Evolutionary conservation across 2,888 invertebrate species (phyloP).

Genomic region (Drosophila putrida): DNA sequence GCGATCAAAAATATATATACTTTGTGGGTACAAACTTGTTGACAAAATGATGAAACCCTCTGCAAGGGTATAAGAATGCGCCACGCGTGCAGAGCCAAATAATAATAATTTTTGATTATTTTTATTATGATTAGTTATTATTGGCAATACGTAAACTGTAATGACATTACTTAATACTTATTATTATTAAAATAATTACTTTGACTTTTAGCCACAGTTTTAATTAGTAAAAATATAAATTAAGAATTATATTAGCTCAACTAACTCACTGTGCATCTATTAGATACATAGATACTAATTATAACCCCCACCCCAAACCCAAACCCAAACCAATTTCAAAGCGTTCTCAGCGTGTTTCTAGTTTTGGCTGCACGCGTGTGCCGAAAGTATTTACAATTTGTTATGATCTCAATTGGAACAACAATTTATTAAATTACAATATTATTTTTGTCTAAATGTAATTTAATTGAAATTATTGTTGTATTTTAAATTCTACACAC

Average conservation of each 20-base stretch:
- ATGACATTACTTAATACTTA: conserved; percentile 39
- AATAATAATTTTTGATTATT: conserved; percentile 39
- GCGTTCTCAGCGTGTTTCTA: conserved; percentile 76
- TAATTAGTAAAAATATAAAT: conserved; percentile 42
- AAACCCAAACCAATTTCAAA: conserved; percentile 57
- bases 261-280: conserved; percentile 53
- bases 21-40: too few relatives aligned
- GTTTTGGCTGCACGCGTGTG: conserved; percentile 66
- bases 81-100: conserved; percentile 59
- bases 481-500: conserved; percentile 47
- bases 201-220: conserved; percentile 29
- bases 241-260: conserved; percentile 38
- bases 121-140: conserved; percentile 32
- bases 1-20: too few relatives aligned
- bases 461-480: conserved; percentile 75
- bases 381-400: conserved; percentile 74
- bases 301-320: conserved; percentile 15
- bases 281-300: conserved; percentile 40
- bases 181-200: conserved; percentile 16
- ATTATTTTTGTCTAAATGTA: conserved; percentile 67
- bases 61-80: conserved; percentile 20
- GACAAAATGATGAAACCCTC: too few relatives aligned
- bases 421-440: conserved; percentile 62
- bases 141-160: conserved; percentile 68
- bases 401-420: conserved; percentile 72